Evolutionary conservation across 1,140 invertebrate species (phyloP).

Genomic region (Drosophila paulistorum): DNA sequence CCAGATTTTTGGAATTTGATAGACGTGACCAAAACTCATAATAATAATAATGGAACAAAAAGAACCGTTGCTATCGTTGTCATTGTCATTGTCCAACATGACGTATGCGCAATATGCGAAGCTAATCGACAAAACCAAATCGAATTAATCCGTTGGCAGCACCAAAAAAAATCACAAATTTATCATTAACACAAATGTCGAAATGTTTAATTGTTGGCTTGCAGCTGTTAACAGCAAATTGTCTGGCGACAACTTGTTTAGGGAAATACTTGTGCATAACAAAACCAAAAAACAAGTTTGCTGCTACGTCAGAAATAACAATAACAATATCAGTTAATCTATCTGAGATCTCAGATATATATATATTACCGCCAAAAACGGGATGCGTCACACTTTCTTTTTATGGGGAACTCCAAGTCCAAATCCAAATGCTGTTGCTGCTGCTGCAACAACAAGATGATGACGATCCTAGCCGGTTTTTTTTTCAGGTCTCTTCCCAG

Average conservation of each 20-base stretch:
- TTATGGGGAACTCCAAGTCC: conserved; percentile 57
- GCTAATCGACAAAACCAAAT: conserved; percentile 57
- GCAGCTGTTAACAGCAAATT: conserved; percentile 57
- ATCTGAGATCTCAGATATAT: neutral
- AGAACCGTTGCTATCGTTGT: conserved; percentile 35
- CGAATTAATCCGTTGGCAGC: conserved; percentile 35
- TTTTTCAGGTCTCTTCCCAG: conserved; percentile 38
- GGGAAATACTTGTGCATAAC: conserved; percentile 48
- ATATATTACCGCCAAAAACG: conserved; percentile 10
- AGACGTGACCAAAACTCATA: conserved; percentile 11
- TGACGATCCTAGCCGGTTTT: conserved; percentile 36
- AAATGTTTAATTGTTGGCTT: conserved; percentile 52
- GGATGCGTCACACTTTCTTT: conserved; percentile 73
- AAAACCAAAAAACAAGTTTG: conserved; percentile 36
- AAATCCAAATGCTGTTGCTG: no score
- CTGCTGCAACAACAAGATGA: neutral
- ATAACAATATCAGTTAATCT: conserved; percentile 11
- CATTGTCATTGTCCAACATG: conserved; percentile 62
- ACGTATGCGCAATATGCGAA: conserved; percentile 56
- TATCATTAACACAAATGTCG: conserved; percentile 41
- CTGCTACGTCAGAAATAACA: conserved; percentile 17
- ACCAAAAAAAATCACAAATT: conserved; percentile 16
- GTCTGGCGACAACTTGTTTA: conserved; percentile 41
- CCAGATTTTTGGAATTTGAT: conserved; percentile 17
- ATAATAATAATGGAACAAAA: neutral